A percentile compares a stretch with the other conserved stretches of the same genome.
These are phyloP conservation scores for Semicossyphus pulcher DNA, from an alignment of 2,113 vertebrate genomes.

Conservation along the genomic window DNA sequence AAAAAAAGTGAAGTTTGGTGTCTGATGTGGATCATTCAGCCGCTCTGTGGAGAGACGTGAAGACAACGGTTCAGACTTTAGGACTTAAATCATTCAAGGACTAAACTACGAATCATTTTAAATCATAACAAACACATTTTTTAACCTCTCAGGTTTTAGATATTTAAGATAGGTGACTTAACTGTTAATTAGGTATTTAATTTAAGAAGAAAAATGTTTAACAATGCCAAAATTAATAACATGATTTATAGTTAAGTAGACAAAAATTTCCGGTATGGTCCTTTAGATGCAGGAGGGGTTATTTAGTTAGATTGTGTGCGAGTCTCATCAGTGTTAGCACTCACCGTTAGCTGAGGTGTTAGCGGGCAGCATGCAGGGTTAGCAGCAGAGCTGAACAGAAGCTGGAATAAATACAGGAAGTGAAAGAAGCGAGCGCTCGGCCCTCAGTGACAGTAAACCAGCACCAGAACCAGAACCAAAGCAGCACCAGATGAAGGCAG, in stretches of 20 bases:
- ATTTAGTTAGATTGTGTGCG: too few relatives aligned
- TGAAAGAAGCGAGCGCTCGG: background rate
- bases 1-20: background rate
- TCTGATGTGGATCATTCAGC: slow-evolving; percentile 36
- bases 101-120: too few relatives aligned
- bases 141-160: too few relatives aligned
- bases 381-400: slow-evolving; percentile 34
- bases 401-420: background rate
- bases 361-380: slow-evolving; percentile 57
- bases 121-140: too few relatives aligned
- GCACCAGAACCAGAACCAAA: slow-evolving; percentile 14
- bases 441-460: background rate
- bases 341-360: slow-evolving; percentile 56
- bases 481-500: slow-evolving; percentile 1
- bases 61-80: background rate
- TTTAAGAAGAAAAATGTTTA: too few relatives aligned
- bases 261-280: too few relatives aligned
- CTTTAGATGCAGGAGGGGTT: too few relatives aligned
- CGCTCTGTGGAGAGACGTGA: slow-evolving; percentile 3
- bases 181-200: too few relatives aligned
- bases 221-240: too few relatives aligned
- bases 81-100: background rate
- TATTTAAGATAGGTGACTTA: too few relatives aligned
- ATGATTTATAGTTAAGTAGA: too few relatives aligned
- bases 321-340: background rate